Evolutionary conservation across 2,888 invertebrate genomes (phyloP).

Genomic region (Polia nebulosa): DNA sequence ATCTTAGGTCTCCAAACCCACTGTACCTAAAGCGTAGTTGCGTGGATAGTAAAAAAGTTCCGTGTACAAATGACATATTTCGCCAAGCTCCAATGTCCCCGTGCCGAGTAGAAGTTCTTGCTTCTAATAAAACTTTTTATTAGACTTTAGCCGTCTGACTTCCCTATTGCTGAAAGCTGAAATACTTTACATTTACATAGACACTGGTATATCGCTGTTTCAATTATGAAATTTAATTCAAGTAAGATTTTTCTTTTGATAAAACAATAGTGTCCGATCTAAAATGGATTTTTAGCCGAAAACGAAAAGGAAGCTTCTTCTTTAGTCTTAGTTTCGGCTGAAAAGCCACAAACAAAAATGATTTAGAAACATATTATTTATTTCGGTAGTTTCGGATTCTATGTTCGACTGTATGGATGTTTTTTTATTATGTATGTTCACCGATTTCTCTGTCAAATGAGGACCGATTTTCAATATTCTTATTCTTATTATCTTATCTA

Average conservation of each 20-base stretch:
- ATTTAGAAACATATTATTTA: no score
- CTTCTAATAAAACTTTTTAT: slow-evolving; percentile 54
- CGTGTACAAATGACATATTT: slow-evolving; percentile 58
- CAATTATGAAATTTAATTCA: slow-evolving; percentile 37
- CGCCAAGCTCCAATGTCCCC: slow-evolving; percentile 33
- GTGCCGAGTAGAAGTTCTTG: slow-evolving; percentile 32
- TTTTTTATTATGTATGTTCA: no score
- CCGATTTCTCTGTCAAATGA: no score
- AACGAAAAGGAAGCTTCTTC: no score
- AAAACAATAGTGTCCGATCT: no score
- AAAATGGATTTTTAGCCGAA: no score
- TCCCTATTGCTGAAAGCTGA: slow-evolving; percentile 30
- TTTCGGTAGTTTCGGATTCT: no score
- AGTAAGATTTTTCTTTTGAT: neutral
- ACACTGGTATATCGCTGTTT: slow-evolving; percentile 9
- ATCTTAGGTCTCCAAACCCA: slow-evolving; percentile 30
- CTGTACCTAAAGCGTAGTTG: slow-evolving; percentile 27
- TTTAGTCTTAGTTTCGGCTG: no score
- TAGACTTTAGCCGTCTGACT: slow-evolving; percentile 29
- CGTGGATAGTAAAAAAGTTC: slow-evolving; percentile 59
- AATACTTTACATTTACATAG: slow-evolving; percentile 34
- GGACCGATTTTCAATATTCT: no score
- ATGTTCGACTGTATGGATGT: no score
- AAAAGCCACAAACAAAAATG: no score
- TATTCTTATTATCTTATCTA: no score